phyloP scores from a whole-genome alignment of 2,797 vertebrate genomes.

The Natrix natrix region DNA sequence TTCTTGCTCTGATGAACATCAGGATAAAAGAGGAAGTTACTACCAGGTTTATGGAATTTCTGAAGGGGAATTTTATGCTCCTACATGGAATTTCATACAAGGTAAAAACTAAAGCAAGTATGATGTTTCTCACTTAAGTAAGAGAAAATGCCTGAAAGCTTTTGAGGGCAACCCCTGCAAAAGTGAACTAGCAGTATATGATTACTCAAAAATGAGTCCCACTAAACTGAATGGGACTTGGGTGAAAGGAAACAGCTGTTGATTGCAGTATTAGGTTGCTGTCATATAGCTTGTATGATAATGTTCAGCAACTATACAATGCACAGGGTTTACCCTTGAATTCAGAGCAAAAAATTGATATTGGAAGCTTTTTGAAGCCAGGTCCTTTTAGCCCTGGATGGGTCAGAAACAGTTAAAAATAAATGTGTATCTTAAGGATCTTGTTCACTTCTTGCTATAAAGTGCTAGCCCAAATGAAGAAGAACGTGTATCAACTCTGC shows the following conservation, averaged over 20 bases:
- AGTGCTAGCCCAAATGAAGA: not conserved
- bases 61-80: not conserved
- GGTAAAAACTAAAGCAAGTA: not conserved
- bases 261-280: not conserved
- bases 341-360: not conserved
- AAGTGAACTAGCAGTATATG: not conserved
- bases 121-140: not conserved
- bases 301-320: not conserved
- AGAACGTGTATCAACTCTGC: not conserved
- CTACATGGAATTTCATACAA: not conserved
- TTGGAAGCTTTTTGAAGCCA: not conserved
- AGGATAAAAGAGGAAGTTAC: not conserved
- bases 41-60: not conserved
- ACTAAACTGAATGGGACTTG: not conserved
- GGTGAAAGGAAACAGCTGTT: not conserved
- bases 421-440: not conserved
- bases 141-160: not conserved
- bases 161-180: not conserved
- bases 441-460: not conserved
- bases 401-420: not conserved
- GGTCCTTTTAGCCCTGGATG: not conserved
- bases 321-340: not conserved
- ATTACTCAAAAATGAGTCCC: not conserved
- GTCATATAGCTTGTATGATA: not conserved
- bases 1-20: not conserved